These are phyloP conservation scores for Congeria kusceri DNA, from an alignment of 2,888 invertebrate genomes.

Conservation along the genomic window DNA sequence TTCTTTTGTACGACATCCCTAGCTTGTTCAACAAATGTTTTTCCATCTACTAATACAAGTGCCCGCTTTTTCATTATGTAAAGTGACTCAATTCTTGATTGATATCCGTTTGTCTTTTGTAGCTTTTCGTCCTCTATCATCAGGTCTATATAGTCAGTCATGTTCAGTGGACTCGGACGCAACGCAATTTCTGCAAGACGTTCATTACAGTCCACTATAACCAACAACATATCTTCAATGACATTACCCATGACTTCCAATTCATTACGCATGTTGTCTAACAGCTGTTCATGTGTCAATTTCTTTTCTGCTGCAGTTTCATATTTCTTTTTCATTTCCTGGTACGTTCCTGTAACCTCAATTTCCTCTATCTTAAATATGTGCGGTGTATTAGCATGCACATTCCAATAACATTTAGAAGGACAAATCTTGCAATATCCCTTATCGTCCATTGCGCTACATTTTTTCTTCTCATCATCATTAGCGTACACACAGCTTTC, in stretches of 20 bases:
- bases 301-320: conserved; percentile 23
- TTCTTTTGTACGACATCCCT: no score
- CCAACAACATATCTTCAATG: conserved; percentile 32
- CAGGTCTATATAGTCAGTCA: conserved; percentile 51
- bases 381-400: conserved; percentile 46
- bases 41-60: not conserved
- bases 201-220: conserved; percentile 31
- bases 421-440: conserved; percentile 45
- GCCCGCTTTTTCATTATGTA: conserved; percentile 13
- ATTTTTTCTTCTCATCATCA: conserved; percentile 35
- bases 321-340: conserved; percentile 35
- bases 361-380: conserved; percentile 12
- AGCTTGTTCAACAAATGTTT: no score
- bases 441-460: conserved; percentile 39
- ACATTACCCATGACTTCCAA: conserved; percentile 4
- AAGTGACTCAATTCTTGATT: conserved; percentile 20
- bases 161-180: conserved; percentile 37
- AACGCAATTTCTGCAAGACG: conserved; percentile 42
- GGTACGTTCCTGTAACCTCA: conserved; percentile 26
- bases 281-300: conserved; percentile 20
- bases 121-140: conserved; percentile 49
- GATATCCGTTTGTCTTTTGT: conserved; percentile 34
- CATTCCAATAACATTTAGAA: conserved; percentile 41
- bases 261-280: conserved; percentile 33
- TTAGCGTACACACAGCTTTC: conserved; percentile 27